These are phyloP conservation scores for Sebastes taczanowskii DNA, from an alignment of 2,797 vertebrate species.

Conservation along the genomic window DNA sequence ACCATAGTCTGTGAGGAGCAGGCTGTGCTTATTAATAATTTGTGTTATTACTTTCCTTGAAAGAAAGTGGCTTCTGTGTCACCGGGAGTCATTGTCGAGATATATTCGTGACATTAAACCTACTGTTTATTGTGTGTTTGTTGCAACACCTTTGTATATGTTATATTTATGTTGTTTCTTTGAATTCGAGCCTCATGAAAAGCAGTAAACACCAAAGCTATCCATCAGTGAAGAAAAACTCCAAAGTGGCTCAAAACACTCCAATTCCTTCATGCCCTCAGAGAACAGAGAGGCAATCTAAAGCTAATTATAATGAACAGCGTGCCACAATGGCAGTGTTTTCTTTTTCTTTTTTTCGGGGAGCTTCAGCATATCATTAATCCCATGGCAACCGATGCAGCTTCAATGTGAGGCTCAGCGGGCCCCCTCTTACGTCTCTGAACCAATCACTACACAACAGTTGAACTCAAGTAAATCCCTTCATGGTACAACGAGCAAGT, in stretches of 20 bases:
- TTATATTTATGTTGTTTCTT: neutral
- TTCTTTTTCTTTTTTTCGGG: neutral
- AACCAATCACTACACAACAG: slow-evolving; percentile 25
- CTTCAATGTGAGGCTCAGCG: slow-evolving; percentile 41
- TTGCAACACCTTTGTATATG: neutral
- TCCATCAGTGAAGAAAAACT: slow-evolving; percentile 41
- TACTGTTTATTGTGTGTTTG: neutral
- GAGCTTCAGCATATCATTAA: slow-evolving; percentile 70
- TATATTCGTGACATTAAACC: neutral
- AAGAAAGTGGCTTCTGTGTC: slow-evolving; percentile 6
- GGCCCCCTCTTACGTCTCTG: slow-evolving; percentile 9
- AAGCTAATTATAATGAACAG: slow-evolving; percentile 79
- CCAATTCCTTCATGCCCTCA: slow-evolving; percentile 41
- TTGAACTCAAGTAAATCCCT: slow-evolving; percentile 2
- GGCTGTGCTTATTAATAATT: slow-evolving; percentile 16
- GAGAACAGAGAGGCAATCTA: slow-evolving; percentile 62
- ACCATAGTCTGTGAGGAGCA: neutral
- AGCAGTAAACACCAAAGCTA: slow-evolving; percentile 31
- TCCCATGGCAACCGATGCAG: slow-evolving; percentile 69
- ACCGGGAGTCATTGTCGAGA: neutral
- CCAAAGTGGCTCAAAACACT: slow-evolving; percentile 29
- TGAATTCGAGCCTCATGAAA: slow-evolving; percentile 21
- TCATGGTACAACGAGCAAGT: neutral
- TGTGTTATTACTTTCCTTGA: slow-evolving; percentile 11
- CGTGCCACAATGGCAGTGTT: slow-evolving; percentile 59